phyloP scores from a whole-genome alignment of 2,888 invertebrate species.

The Drosophila kuntzei region DNA sequence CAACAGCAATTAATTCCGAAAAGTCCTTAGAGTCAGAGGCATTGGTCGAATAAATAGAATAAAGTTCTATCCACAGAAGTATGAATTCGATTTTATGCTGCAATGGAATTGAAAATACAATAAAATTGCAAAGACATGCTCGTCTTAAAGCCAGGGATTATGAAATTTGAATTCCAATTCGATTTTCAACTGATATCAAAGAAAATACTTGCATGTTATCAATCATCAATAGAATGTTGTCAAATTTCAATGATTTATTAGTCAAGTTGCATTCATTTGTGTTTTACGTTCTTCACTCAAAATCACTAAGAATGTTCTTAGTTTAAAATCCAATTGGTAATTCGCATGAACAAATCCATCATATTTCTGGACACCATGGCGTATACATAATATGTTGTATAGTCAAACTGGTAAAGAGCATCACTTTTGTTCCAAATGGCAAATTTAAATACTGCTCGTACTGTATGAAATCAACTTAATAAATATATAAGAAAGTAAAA shows the following conservation, averaged over 20 bases:
- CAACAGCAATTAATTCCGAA: slow-evolving; percentile 32
- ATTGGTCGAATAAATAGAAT: not conserved
- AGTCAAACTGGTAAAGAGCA: not conserved
- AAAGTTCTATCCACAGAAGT: not conserved
- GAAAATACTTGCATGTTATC: slow-evolving; percentile 22
- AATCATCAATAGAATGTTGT: slow-evolving; percentile 26
- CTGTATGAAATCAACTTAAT: too few species aligned
- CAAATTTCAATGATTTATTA: slow-evolving; percentile 45
- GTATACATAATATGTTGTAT: slow-evolving; percentile 10
- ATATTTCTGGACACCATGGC: slow-evolving; percentile 15
- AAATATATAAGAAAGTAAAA: too few species aligned
- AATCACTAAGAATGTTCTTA: not conserved
- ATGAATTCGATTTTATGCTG: not conserved
- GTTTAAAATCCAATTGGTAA: slow-evolving; percentile 10
- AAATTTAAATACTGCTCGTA: too few species aligned
- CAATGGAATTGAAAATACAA: not conserved
- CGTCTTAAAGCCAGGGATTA: not conserved
- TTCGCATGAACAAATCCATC: slow-evolving; percentile 35
- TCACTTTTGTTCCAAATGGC: not conserved
- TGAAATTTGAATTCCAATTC: slow-evolving; percentile 5
- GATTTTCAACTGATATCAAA: not conserved
- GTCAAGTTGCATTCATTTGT: not conserved
- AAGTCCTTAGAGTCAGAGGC: not conserved
- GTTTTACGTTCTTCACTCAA: not conserved
- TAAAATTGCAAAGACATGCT: not conserved